Evolutionary conservation across 2,113 vertebrate genomes (phyloP).

Genomic region (Sinocyclocheilus rhinocerous): DNA sequence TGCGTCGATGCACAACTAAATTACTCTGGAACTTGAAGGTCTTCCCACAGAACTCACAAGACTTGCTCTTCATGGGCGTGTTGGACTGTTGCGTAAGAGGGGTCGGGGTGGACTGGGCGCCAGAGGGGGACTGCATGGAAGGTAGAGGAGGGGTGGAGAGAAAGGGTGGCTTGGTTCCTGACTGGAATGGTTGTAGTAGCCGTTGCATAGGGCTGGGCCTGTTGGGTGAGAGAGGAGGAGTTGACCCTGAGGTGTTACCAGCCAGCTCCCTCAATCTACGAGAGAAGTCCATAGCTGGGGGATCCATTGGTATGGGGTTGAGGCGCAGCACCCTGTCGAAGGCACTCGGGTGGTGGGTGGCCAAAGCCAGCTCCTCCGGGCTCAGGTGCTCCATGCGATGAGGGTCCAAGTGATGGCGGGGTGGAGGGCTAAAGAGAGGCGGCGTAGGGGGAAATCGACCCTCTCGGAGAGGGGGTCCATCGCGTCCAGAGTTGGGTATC

Average conservation of each 20-base stretch:
- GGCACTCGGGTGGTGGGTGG: conserved; percentile 99
- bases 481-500: conserved; percentile 94
- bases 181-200: conserved; percentile 98
- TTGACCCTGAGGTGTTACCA: conserved; percentile 92
- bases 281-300: conserved; percentile 99
- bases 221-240: conserved; percentile 94
- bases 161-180: conserved; percentile 94
- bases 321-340: conserved; percentile 99
- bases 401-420: conserved; percentile 77
- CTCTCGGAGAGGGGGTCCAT: conserved; percentile 84
- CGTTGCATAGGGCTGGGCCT: conserved; percentile 99
- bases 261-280: conserved; percentile 97
- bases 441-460: conserved; percentile 96
- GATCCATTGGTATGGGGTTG: conserved; percentile 98
- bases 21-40: conserved; percentile 99
- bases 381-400: conserved; percentile 97
- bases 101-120: conserved; percentile 86
- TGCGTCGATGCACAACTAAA: conserved; percentile 86
- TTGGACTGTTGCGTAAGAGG: conserved; percentile 71
- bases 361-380: conserved; percentile 98
- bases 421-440: too few species aligned
- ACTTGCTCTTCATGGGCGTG: conserved; percentile 91
- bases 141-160: conserved; percentile 95
- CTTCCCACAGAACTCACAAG: conserved; percentile 99
- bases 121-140: conserved; percentile 91